phyloP scores from a whole-genome alignment of 2,113 vertebrate species.

The Pontoporia blainvillei region DNA sequence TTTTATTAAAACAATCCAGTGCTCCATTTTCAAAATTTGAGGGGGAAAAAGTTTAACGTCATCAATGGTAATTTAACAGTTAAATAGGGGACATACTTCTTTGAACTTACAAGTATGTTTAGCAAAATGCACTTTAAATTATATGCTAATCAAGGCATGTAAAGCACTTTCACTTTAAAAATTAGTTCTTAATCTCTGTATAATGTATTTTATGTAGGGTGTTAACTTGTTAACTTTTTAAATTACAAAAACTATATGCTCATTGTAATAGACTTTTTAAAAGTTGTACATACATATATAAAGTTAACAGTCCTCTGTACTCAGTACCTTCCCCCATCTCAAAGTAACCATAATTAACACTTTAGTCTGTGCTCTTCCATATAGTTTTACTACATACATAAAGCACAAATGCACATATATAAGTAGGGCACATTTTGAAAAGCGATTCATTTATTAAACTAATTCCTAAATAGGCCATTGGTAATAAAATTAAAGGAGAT shows the following conservation, averaged over 20 bases:
- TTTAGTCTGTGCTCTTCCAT: not conserved
- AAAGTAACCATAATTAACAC: not conserved
- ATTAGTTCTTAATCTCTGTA: not conserved
- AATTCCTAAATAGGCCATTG: not conserved
- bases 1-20: not conserved
- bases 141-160: not conserved
- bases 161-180: constrained; percentile 34
- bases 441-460: not conserved
- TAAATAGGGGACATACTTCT: not conserved
- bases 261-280: constrained; percentile 36
- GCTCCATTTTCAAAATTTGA: constrained; percentile 22
- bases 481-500: not conserved
- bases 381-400: not conserved
- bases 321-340: not conserved
- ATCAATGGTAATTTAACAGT: not conserved
- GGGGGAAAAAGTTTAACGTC: constrained; percentile 16
- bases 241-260: not conserved
- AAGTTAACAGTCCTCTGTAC: constrained; percentile 7
- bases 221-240: constrained; percentile 7
- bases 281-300: not conserved
- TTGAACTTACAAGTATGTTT: constrained; percentile 17
- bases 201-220: constrained; percentile 2
- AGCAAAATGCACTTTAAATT: not conserved
- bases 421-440: not conserved
- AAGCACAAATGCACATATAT: not conserved